Conservation (phyloP, 1,140 invertebrate species). For the Harpegnathos saltator region DNA sequence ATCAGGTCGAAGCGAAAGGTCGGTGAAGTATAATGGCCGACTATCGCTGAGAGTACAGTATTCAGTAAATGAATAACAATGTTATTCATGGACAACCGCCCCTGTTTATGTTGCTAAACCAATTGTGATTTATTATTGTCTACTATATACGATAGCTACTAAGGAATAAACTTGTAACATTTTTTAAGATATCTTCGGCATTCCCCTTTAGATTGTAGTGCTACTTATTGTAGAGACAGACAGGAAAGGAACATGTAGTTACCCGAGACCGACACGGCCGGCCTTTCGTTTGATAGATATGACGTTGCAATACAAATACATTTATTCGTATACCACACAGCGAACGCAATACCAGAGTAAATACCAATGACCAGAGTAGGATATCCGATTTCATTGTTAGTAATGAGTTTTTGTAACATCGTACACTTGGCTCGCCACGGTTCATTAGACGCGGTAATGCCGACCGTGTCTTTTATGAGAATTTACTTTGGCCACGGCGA, state of each 20-base stretch:
- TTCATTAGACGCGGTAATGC: conserved; percentile 35
- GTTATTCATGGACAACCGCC: conserved; percentile 27
- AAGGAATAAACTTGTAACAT: conserved; percentile 77
- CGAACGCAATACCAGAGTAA: too few relatives aligned
- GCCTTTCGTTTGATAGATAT: background rate
- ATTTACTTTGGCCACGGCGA: conserved; percentile 27
- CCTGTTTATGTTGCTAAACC: conserved; percentile 43
- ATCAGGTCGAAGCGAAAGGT: background rate
- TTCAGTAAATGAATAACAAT: too few relatives aligned
- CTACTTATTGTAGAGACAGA: background rate
- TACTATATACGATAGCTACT: conserved; percentile 59
- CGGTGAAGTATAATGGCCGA: background rate
- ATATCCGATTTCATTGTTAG: conserved; percentile 37
- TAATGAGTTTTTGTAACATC: conserved; percentile 16
- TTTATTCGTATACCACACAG: background rate
- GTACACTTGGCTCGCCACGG: background rate
- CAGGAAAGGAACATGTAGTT: background rate
- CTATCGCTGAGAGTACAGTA: conserved; percentile 48
- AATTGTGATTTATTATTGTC: conserved; percentile 79
- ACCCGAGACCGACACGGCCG: background rate
- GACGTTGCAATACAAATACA: background rate
- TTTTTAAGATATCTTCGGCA: conserved; percentile 64
- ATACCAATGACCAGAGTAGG: too few relatives aligned
- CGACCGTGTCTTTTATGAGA: background rate
- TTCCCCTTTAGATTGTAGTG: background rate